Percentiles rank a stretch among this genome's conserved stretches.
These are phyloP conservation scores for Tetranychus truncatus DNA, from an alignment of 2,888 invertebrate genomes.

Conservation along the genomic window DNA sequence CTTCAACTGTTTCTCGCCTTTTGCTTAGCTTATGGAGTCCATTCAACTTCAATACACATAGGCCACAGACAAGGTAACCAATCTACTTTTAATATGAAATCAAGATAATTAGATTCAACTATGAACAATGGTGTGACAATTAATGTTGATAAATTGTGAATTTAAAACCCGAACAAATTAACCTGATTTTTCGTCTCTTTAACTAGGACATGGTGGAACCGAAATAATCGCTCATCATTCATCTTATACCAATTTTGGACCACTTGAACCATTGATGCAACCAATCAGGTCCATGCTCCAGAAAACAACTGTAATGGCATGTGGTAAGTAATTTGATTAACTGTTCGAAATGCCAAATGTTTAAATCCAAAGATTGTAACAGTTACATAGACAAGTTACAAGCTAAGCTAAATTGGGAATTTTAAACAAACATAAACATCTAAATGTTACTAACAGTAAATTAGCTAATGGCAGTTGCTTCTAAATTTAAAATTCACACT, in stretches of 20 bases:
- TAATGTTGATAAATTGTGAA: not conserved
- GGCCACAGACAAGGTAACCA: not conserved
- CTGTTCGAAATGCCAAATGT: not conserved
- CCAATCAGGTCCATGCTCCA: not conserved
- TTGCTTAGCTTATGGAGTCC: not conserved
- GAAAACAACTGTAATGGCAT: not conserved
- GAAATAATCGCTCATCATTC: not conserved
- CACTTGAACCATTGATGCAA: not conserved
- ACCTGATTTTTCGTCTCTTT: not conserved
- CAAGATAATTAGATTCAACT: not conserved
- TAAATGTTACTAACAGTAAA: too few species aligned
- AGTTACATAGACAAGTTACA: too few species aligned
- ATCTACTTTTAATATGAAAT: not conserved
- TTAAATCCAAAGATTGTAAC: not conserved
- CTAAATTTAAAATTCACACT: too few species aligned
- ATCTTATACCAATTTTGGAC: not conserved
- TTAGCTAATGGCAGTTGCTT: too few species aligned
- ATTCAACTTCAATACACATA: not conserved
- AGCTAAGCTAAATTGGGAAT: too few species aligned
- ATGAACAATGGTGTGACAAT: not conserved
- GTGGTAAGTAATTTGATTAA: not conserved
- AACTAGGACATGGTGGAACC: not conserved
- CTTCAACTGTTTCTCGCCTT: not conserved
- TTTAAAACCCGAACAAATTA: not conserved
- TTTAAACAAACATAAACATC: too few species aligned